Evolutionary conservation across 37 sponge, comb jelly and placozoan genomes (phyloP).

Genomic region (Halisarca cf. caerulea): DNA sequence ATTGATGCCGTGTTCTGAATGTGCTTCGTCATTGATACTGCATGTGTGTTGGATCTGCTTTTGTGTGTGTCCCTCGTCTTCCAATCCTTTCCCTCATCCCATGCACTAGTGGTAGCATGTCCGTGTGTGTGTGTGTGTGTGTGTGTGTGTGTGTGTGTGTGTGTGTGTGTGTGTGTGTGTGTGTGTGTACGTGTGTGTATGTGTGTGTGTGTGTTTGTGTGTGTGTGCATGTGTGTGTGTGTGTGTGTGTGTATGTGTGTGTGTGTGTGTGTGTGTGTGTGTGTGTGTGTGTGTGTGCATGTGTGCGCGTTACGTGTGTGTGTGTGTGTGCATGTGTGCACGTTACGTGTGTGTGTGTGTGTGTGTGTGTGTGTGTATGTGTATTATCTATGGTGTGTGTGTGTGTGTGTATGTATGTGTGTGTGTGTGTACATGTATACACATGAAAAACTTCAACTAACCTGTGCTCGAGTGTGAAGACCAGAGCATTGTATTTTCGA

Average conservation of each 20-base stretch:
- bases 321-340: slow-evolving; percentile 3
- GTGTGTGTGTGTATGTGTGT: slow-evolving; percentile 24
- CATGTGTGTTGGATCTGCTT: too few species aligned
- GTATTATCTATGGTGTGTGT: slow-evolving; percentile 19
- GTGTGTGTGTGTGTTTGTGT: slow-evolving; percentile 21
- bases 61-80: too few species aligned
- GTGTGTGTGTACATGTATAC: not conserved
- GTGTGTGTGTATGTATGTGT: slow-evolving; percentile 24
- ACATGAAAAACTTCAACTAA: slow-evolving; percentile 4
- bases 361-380: slow-evolving; percentile 20
- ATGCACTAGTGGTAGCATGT: too few species aligned
- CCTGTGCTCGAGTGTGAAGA: slow-evolving; percentile 69
- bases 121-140: slow-evolving; percentile 30
- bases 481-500: slow-evolving; percentile 64
- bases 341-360: slow-evolving; percentile 37
- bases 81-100: too few species aligned
- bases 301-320: too few species aligned
- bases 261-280: slow-evolving; percentile 24
- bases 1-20: not conserved
- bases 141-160: slow-evolving; percentile 27
- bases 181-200: slow-evolving; percentile 6
- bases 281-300: slow-evolving; percentile 25
- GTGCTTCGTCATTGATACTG: too few species aligned
- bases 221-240: slow-evolving; percentile 31
- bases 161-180: slow-evolving; percentile 25